Percentiles rank a stretch among this genome's conserved stretches.
These are phyloP conservation scores for Antechinus stuartii DNA, from an alignment of 2,113 vertebrate genomes.

Conservation along the genomic window DNA sequence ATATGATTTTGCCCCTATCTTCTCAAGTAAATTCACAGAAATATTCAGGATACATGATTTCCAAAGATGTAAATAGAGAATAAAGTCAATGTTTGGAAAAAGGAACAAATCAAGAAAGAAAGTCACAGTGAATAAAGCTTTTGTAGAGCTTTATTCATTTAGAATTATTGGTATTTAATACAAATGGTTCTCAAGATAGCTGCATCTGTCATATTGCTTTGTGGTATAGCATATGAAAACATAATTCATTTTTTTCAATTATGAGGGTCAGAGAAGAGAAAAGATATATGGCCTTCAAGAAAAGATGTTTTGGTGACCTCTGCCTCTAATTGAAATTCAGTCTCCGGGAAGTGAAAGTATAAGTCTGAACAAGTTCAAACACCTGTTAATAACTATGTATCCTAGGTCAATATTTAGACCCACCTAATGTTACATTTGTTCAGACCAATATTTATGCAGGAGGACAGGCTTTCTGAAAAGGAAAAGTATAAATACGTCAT, in stretches of 20 bases:
- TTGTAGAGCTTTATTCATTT: background rate
- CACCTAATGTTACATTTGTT: slow-evolving; percentile 36
- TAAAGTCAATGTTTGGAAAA: slow-evolving; percentile 1
- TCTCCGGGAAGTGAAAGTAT: slow-evolving; percentile 35
- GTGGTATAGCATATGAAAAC: slow-evolving; percentile 8
- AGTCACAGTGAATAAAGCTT: slow-evolving; percentile 1
- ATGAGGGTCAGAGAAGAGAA: background rate
- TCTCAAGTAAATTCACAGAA: slow-evolving; percentile 3
- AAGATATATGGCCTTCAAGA: slow-evolving; percentile 10
- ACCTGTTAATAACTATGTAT: slow-evolving; percentile 12
- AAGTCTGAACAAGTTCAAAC: slow-evolving; percentile 44
- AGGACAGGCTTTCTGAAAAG: slow-evolving; percentile 31
- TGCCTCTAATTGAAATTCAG: slow-evolving; percentile 7
- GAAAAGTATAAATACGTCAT: background rate
- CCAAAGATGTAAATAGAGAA: background rate
- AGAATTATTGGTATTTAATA: background rate
- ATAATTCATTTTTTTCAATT: background rate
- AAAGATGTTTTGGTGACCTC: slow-evolving; percentile 21
- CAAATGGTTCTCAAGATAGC: background rate
- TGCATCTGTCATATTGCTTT: slow-evolving; percentile 15
- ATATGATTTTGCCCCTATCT: background rate
- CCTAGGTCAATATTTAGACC: background rate
- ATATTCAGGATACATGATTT: background rate
- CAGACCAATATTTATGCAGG: slow-evolving; percentile 15
- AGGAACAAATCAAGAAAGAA: background rate